Evolutionary conservation across 2,113 vertebrate genomes (phyloP).

Genomic region (Synchiropus splendidus): DNA sequence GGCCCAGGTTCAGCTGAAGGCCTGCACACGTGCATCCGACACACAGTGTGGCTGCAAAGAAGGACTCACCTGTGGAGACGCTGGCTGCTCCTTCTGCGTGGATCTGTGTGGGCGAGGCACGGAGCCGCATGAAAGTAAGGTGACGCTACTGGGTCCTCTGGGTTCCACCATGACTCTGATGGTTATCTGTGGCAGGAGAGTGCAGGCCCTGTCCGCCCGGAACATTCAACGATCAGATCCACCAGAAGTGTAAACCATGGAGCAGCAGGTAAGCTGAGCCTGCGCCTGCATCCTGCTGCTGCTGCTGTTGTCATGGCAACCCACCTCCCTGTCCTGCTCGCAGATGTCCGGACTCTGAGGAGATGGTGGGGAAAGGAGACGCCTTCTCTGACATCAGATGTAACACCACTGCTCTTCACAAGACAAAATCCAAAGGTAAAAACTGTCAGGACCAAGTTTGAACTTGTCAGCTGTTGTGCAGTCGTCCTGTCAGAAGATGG

Average conservation of each 20-base stretch:
- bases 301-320: not conserved
- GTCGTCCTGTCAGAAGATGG: too few species aligned
- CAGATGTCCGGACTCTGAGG: conserved; percentile 38
- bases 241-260: conserved; percentile 55
- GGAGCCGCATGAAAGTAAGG: conserved; percentile 34
- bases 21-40: conserved; percentile 37
- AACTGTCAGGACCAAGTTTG: too few species aligned
- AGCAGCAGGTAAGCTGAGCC: conserved; percentile 33
- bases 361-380: conserved; percentile 19
- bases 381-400: conserved; percentile 43
- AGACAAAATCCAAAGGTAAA: conserved; percentile 12
- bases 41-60: conserved; percentile 52
- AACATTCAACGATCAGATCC: conserved; percentile 57
- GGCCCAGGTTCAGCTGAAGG: conserved; percentile 2
- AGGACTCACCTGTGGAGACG: conserved; percentile 44
- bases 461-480: too few species aligned
- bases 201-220: conserved; percentile 53
- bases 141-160: conserved; percentile 24
- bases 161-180: too few species aligned
- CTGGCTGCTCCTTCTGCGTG: conserved; percentile 35
- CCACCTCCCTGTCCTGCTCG: not conserved
- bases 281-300: not conserved
- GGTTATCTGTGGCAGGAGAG: conserved; percentile 24
- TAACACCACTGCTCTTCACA: not conserved
- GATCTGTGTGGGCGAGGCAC: conserved; percentile 40